Percentiles rank a stretch among this genome's conserved stretches.
Conservation (phyloP, 1,140 invertebrate species). For the Megathymus violae region DNA sequence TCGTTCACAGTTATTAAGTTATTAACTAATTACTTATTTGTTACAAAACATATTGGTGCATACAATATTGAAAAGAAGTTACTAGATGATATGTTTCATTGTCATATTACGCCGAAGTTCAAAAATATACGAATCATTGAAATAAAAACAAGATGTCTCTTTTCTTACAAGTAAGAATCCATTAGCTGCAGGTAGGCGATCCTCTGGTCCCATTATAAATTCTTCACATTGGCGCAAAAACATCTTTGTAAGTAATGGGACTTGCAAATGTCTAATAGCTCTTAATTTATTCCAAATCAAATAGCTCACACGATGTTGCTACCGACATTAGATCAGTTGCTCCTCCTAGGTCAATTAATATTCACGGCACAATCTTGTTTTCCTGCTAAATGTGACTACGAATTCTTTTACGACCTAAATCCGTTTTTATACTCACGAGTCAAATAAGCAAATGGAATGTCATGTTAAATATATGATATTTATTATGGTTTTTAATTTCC, state of each 20-base stretch:
- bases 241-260: conserved; percentile 31
- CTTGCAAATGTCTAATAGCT: conserved; percentile 43
- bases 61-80: no score
- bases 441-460: neutral
- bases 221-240: conserved; percentile 56
- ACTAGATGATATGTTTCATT: no score
- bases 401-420: neutral
- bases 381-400: conserved; percentile 5
- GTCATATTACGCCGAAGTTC: no score
- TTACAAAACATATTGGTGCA: no score
- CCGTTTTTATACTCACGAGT: neutral
- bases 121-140: neutral
- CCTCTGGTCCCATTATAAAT: conserved; percentile 60
- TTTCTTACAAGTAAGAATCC: conserved; percentile 21
- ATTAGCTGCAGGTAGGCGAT: conserved; percentile 59
- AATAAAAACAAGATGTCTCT: conserved; percentile 8
- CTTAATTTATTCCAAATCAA: conserved; percentile 50
- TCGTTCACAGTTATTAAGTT: no score
- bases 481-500: no score
- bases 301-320: conserved; percentile 3
- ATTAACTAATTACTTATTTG: no score
- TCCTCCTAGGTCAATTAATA: conserved; percentile 1
- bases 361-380: conserved; percentile 10
- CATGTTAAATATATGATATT: neutral
- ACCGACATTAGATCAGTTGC: conserved; percentile 1